phyloP scores from a whole-genome alignment of 2,797 vertebrate genomes.

The Leptodactylus fallax region DNA sequence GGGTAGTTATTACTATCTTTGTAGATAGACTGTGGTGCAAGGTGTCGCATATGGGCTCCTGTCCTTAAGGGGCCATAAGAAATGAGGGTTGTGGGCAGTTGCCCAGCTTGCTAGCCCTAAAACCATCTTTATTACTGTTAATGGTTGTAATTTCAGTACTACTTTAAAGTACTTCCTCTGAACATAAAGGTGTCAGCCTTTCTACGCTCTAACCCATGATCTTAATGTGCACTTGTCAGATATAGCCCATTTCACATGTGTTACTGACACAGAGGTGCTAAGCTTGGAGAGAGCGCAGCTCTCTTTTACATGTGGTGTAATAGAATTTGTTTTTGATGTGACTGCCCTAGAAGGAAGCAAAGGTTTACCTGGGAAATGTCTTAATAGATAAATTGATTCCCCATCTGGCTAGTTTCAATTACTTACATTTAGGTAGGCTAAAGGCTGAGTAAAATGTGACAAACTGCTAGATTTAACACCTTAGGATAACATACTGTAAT shows the following conservation, averaged over 20 bases:
- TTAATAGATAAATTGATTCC: not conserved
- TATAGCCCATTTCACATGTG: too few relatives aligned
- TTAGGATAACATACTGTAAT: constrained; percentile 18
- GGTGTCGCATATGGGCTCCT: too few relatives aligned
- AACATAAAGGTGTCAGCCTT: not conserved
- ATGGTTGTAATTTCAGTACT: not conserved
- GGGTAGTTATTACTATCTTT: too few relatives aligned
- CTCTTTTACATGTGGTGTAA: not conserved
- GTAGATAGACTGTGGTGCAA: too few relatives aligned
- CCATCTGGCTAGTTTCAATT: not conserved
- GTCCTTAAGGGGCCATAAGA: too few relatives aligned
- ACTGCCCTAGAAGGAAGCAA: not conserved
- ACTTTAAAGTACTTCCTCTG: not conserved
- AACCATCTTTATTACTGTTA: too few relatives aligned
- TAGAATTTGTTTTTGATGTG: not conserved
- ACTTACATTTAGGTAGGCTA: not conserved
- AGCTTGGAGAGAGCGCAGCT: not conserved
- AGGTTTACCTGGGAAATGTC: not conserved
- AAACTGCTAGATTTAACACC: constrained; percentile 57
- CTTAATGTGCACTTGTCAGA: not conserved
- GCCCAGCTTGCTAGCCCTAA: too few relatives aligned
- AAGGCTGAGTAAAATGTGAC: constrained; percentile 47
- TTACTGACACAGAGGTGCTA: not conserved
- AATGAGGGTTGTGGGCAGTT: too few relatives aligned
- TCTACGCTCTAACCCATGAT: not conserved